phyloP scores from a whole-genome alignment of 2,113 vertebrate genomes.

The Ctenodactylus gundi region DNA sequence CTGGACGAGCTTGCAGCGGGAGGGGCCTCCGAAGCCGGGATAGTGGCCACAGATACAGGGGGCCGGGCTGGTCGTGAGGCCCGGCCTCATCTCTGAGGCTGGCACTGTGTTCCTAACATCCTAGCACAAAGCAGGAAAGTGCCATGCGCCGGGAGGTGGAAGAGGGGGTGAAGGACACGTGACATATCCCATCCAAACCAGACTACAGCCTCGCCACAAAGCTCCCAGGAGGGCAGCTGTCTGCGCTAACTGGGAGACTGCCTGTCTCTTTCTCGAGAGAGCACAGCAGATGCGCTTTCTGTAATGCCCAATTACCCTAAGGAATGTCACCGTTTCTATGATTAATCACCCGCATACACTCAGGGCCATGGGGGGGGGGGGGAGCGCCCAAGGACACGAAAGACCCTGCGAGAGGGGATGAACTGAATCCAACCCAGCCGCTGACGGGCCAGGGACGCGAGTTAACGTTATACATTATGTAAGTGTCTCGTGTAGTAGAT shows the following conservation, averaged over 20 bases:
- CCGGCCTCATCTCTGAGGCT: neutral
- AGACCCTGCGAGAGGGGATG: slow-evolving; percentile 44
- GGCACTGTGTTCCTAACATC: neutral
- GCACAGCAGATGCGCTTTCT: slow-evolving; percentile 53
- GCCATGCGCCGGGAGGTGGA: neutral
- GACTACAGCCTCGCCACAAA: neutral
- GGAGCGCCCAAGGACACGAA: slow-evolving; percentile 50
- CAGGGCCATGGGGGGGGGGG: slow-evolving; percentile 46
- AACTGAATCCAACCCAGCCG: neutral
- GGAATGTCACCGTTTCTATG: slow-evolving; percentile 53
- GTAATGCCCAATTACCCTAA: slow-evolving; percentile 44
- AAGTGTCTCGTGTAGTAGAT: neutral
- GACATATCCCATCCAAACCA: neutral
- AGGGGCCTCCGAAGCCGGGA: neutral
- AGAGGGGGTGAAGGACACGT: neutral
- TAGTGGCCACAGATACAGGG: neutral
- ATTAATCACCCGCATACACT: slow-evolving; percentile 50
- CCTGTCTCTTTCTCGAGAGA: slow-evolving; percentile 31
- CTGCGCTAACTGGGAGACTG: neutral
- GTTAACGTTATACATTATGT: neutral
- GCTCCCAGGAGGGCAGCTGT: slow-evolving; percentile 26
- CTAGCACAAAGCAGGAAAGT: slow-evolving; percentile 29
- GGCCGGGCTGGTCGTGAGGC: neutral
- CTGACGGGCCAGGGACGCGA: neutral
- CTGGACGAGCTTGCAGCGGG: neutral